A percentile compares a stretch with the other conserved stretches of the same genome.
Evolutionary conservation across 2,797 vertebrate species (phyloP).

Genomic region (Cossypha caffra): DNA sequence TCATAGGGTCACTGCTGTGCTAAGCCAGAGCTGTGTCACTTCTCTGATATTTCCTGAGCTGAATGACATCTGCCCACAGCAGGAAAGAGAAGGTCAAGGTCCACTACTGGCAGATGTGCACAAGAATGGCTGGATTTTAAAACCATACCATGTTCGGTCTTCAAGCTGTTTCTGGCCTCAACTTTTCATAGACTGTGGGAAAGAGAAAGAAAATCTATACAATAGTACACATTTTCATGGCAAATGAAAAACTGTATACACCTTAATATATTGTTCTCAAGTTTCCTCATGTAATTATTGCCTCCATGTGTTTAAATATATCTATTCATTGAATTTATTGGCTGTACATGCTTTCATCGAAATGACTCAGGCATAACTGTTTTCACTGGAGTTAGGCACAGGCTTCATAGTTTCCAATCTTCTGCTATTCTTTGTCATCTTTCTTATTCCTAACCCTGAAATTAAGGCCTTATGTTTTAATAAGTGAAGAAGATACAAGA

Average conservation of each 20-base stretch:
- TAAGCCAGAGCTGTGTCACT: background rate
- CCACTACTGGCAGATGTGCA: background rate
- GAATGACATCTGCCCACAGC: background rate
- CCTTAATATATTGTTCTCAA: background rate
- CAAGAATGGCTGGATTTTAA: background rate
- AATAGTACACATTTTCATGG: background rate
- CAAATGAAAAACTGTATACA: background rate
- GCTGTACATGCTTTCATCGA: background rate
- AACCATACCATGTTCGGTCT: background rate
- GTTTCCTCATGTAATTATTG: background rate
- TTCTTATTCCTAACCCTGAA: constrained; percentile 31
- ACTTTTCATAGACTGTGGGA: background rate
- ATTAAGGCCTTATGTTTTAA: constrained; percentile 53
- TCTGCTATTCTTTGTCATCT: constrained; percentile 23
- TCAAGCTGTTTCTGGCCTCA: background rate
- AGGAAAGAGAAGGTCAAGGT: background rate
- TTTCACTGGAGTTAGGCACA: constrained; percentile 10
- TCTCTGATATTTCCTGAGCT: background rate
- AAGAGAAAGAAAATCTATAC: background rate
- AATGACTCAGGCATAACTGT: constrained; percentile 5
- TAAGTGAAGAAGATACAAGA: constrained; percentile 60
- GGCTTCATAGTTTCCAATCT: constrained; percentile 2
- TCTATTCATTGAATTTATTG: background rate
- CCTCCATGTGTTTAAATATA: background rate
- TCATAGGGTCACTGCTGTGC: background rate